A percentile compares a stretch with the other conserved stretches of the same genome.
Conservation (phyloP, 2,888 invertebrate species). For the Lepidonotus clava region DNA sequence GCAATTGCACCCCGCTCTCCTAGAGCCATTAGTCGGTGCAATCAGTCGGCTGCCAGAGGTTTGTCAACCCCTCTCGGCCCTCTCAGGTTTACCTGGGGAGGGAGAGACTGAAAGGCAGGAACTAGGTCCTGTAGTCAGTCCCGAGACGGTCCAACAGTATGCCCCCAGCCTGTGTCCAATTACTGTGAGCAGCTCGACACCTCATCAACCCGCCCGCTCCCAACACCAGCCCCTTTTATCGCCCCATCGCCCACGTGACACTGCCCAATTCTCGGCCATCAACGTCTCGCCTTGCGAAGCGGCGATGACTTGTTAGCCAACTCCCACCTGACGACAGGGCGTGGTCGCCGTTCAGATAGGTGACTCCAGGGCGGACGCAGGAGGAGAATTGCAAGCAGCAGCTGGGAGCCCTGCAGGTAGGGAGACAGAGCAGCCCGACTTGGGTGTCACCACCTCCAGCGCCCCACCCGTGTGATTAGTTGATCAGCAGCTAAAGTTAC, state of each 20-base stretch:
- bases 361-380: neutral
- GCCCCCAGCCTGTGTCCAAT: slow-evolving; percentile 3
- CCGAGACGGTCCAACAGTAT: too few species aligned
- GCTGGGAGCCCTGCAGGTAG: slow-evolving; percentile 1
- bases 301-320: slow-evolving; percentile 41
- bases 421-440: neutral
- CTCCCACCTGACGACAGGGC: neutral
- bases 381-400: slow-evolving; percentile 3
- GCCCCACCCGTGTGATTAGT: neutral
- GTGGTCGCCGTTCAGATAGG: slow-evolving; percentile 2
- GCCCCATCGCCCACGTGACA: neutral
- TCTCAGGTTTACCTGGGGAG: too few species aligned
- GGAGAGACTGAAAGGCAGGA: too few species aligned
- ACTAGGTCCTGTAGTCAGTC: too few species aligned
- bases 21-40: too few species aligned
- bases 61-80: too few species aligned
- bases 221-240: neutral
- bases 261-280: slow-evolving; percentile 40
- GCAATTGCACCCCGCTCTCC: too few species aligned
- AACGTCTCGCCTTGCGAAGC: slow-evolving; percentile 22
- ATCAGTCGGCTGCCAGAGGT: too few species aligned
- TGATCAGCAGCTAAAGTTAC: neutral
- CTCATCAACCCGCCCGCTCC: neutral
- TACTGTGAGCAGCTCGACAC: slow-evolving; percentile 20
- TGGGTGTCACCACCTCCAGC: slow-evolving; percentile 32